Evolutionary conservation across 2,888 invertebrate species (phyloP), one percentile per base, ranked within the genome.

Genomic region (Griposia aprilina): DNA sequence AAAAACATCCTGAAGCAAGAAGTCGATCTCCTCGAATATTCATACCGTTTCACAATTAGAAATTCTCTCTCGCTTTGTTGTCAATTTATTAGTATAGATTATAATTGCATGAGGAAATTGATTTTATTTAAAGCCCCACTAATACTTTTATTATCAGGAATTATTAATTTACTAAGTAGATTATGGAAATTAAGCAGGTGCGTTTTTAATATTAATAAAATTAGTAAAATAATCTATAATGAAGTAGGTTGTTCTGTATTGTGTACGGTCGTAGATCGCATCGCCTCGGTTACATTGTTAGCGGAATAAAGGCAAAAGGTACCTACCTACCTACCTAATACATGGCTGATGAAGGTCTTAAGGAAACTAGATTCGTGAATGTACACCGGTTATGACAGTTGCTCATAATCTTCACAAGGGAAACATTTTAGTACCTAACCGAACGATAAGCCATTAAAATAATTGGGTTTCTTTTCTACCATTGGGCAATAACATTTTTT

Each of bases 371-470:
- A n/a, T 17, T 36, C 36, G 13, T 50, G 66, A 36, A 36, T 50
- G 20, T 30, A n/a, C 17, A 45, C 70, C 36, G 30, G 15, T 10
- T 17, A n/a, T 8, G 45, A 48, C n/a, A 57, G 30, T 57, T 69
- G 23, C 23, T 17, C 8, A 17, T 36, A 52, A 41, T 30, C 2
- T 30, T 8, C 13, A 15, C n/a, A 70, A 48, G 30, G 3, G 8
- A 76, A 41, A 52, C 17, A 60, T 60, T 60, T 5, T 41, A 55
- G 26, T 2, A 20, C n/a, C 17, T 65, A 78, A 36, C 50, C 17
- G 41, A n/a, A 78, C 1, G 23, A 55, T n/a, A 50, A 23, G 20
- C 20, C 23, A 15, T 57, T 41, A 57, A 63, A 63, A 65, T 78
- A 57, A 72, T 57, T 57, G 63, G 41, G n/a, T 72, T 50, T 57